These are phyloP conservation scores for Microchrysa polita DNA, from an alignment of 2,888 invertebrate species.

Conservation along the genomic window DNA sequence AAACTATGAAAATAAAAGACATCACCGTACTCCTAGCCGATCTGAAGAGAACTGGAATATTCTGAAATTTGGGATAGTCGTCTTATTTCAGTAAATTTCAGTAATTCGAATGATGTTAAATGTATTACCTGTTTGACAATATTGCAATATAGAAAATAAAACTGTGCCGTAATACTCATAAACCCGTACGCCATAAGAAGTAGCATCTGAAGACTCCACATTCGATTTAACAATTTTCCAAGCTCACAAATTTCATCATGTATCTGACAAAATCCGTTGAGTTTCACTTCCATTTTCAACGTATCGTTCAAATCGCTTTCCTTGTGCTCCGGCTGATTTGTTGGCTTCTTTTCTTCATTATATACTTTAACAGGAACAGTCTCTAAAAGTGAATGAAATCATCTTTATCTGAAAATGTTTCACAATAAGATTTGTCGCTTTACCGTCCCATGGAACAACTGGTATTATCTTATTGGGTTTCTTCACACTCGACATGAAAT, in stretches of 20 bases:
- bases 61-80: no score
- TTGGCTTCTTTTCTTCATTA: constrained; percentile 40
- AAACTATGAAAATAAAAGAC: constrained; percentile 58
- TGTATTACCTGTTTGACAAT: constrained; percentile 59
- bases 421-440: constrained; percentile 5
- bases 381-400: constrained; percentile 25
- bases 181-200: constrained; percentile 64
- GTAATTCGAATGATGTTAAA: not conserved
- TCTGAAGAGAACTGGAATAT: constrained; percentile 61
- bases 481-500: constrained; percentile 16
- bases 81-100: not conserved
- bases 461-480: constrained; percentile 48
- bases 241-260: constrained; percentile 65
- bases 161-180: constrained; percentile 63
- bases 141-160: constrained; percentile 63
- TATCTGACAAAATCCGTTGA: constrained; percentile 62
- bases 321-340: constrained; percentile 16
- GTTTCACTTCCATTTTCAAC: constrained; percentile 60
- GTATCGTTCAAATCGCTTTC: constrained; percentile 57
- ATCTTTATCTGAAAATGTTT: not conserved
- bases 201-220: constrained; percentile 63
- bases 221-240: constrained; percentile 60
- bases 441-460: constrained; percentile 49
- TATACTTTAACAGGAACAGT: constrained; percentile 41
- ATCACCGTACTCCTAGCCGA: constrained; percentile 61